Percentiles rank a stretch among this genome's conserved stretches.
Conservation (phyloP, 1,140 invertebrate genomes). For the Papilio machaon region DNA sequence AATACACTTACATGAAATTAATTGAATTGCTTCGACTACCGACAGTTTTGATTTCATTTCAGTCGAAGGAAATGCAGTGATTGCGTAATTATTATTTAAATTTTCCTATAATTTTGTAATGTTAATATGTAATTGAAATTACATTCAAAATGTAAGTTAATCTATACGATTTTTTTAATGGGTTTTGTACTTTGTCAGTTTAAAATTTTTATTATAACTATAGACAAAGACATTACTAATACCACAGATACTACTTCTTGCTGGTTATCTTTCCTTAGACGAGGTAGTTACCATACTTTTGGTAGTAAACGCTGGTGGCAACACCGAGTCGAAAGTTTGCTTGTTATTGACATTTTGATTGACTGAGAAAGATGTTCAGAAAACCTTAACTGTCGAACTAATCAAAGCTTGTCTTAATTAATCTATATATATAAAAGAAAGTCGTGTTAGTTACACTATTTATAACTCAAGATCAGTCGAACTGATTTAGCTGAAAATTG, state of each 20-base stretch:
- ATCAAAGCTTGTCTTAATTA: background rate
- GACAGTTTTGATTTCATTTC: background rate
- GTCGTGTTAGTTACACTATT: too few species aligned
- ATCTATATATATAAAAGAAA: too few species aligned
- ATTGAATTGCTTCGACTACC: background rate
- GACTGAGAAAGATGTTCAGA: too few species aligned
- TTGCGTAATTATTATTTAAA: background rate
- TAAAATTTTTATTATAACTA: background rate
- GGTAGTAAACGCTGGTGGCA: background rate
- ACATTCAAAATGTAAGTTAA: background rate
- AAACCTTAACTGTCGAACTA: background rate
- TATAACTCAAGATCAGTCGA: too few species aligned
- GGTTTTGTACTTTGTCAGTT: background rate
- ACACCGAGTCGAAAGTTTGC: background rate
- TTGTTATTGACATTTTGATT: too few species aligned
- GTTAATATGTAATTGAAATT: background rate
- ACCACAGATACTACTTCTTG: too few species aligned
- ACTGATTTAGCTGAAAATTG: too few species aligned
- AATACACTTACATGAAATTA: background rate
- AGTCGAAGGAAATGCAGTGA: background rate
- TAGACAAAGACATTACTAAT: too few species aligned
- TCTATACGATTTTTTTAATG: background rate
- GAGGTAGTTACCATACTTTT: background rate
- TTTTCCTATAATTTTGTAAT: background rate
- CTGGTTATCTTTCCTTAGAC: background rate